Conservation (phyloP, 1,140 invertebrate genomes). For the Hycleus cichorii region DNA sequence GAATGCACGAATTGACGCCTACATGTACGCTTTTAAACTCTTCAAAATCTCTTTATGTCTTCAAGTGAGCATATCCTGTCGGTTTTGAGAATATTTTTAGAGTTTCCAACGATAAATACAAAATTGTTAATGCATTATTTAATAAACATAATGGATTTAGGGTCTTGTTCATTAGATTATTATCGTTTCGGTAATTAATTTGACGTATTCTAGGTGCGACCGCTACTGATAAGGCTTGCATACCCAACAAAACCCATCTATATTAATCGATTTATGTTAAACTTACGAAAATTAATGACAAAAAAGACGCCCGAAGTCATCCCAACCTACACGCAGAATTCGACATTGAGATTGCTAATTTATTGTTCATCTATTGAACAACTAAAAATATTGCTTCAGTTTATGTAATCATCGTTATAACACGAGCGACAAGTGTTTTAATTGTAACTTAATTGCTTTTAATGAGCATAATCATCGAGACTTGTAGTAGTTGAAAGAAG, state of each 20-base stretch:
- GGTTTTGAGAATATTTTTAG: no score
- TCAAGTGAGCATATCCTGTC: conserved; percentile 8
- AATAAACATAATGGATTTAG: conserved; percentile 9
- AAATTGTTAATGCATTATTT: neutral
- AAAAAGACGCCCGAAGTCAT: no score
- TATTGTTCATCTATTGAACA: no score
- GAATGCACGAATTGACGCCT: neutral
- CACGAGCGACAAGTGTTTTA: conserved; percentile 7
- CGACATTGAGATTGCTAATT: no score
- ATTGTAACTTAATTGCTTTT: conserved; percentile 12
- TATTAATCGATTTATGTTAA: no score
- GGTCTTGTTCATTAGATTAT: conserved; percentile 1
- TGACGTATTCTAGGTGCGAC: conserved; percentile 8
- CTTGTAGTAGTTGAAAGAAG: neutral
- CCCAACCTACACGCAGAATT: no score
- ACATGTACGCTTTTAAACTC: conserved; percentile 3
- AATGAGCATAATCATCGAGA: neutral
- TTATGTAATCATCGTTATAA: neutral
- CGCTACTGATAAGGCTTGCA: no score
- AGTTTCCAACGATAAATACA: no score
- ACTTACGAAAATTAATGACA: no score
- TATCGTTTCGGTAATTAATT: conserved; percentile 3
- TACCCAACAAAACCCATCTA: no score
- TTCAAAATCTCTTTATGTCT: neutral
- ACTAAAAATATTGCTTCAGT: neutral